Evolutionary conservation across 2,888 invertebrate genomes (phyloP).

Genomic region (Drosophila merina): DNA sequence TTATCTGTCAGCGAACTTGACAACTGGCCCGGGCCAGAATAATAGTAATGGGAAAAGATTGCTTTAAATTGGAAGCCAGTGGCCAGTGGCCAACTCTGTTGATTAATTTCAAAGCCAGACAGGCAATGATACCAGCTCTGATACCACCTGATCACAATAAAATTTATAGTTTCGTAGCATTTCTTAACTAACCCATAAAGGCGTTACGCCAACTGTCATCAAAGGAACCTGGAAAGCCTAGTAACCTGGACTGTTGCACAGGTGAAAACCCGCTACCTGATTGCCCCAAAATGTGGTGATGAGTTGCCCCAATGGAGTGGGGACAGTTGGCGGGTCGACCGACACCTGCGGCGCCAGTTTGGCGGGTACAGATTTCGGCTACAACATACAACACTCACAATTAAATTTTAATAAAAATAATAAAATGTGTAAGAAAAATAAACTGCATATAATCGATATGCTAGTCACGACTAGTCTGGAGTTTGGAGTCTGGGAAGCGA

Average conservation of each 20-base stretch:
- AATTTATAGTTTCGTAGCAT: background rate
- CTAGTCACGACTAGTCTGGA: slow-evolving; percentile 43
- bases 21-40: slow-evolving; percentile 58
- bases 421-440: slow-evolving; percentile 20
- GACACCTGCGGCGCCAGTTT: slow-evolving; percentile 64
- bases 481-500: slow-evolving; percentile 53
- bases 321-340: background rate
- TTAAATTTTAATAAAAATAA: slow-evolving; percentile 58
- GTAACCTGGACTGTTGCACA: too few relatives aligned
- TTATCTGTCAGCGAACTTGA: slow-evolving; percentile 78
- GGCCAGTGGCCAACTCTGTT: slow-evolving; percentile 25
- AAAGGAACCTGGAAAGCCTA: slow-evolving; percentile 8
- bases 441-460: slow-evolving; percentile 53
- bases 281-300: slow-evolving; percentile 52
- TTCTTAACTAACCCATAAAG: slow-evolving; percentile 31
- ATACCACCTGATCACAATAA: background rate
- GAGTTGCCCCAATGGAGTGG: slow-evolving; percentile 38
- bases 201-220: slow-evolving; percentile 68
- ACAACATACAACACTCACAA: slow-evolving; percentile 54
- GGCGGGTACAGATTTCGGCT: slow-evolving; percentile 44
- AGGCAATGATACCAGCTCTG: slow-evolving; percentile 5
- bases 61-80: background rate
- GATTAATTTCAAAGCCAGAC: slow-evolving; percentile 70
- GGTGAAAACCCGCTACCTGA: slow-evolving; percentile 29
- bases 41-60: slow-evolving; percentile 35